These are phyloP conservation scores for Flabesymbios commensalis DNA, from an alignment of 2,888 invertebrate genomes.

Conservation along the genomic window DNA sequence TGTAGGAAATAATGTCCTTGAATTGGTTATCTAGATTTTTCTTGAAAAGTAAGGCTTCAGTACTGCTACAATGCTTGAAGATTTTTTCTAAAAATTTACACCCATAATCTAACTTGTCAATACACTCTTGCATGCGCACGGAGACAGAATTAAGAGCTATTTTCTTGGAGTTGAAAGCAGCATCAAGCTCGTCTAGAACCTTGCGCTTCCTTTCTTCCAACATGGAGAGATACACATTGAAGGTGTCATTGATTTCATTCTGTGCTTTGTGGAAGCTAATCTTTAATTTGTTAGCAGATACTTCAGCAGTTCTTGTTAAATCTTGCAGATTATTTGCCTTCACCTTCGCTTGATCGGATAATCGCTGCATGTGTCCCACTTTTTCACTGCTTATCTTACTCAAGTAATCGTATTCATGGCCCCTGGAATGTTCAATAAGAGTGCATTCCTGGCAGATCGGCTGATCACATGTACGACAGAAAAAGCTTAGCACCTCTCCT, in stretches of 20 bases:
- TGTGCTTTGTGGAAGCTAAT: constrained; percentile 64
- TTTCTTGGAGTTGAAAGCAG: constrained; percentile 88
- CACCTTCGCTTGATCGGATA: constrained; percentile 79
- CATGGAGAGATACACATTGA: constrained; percentile 92
- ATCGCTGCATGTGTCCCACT: constrained; percentile 75
- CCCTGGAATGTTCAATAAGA: constrained; percentile 69
- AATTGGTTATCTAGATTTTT: constrained; percentile 90
- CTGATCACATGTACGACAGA: constrained; percentile 89
- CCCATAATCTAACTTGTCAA: constrained; percentile 63
- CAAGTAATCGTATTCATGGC: constrained; percentile 54
- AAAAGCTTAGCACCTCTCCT: constrained; percentile 87
- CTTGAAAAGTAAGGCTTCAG: constrained; percentile 90
- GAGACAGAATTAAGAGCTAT: constrained; percentile 72
- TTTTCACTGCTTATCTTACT: constrained; percentile 67
- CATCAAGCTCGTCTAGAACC: constrained; percentile 91
- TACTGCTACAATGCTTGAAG: constrained; percentile 83
- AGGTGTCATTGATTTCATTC: constrained; percentile 84
- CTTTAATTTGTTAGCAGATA: constrained; percentile 65
- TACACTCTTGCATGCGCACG: constrained; percentile 73
- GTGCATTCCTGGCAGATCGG: constrained; percentile 96
- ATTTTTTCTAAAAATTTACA: constrained; percentile 93
- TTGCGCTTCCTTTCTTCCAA: constrained; percentile 95
- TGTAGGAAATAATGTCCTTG: constrained; percentile 78
- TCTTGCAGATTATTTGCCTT: constrained; percentile 87
- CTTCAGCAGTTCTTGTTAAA: constrained; percentile 84